phyloP scores from a whole-genome alignment of 2,888 invertebrate species.

The Parnassius orleans region DNA sequence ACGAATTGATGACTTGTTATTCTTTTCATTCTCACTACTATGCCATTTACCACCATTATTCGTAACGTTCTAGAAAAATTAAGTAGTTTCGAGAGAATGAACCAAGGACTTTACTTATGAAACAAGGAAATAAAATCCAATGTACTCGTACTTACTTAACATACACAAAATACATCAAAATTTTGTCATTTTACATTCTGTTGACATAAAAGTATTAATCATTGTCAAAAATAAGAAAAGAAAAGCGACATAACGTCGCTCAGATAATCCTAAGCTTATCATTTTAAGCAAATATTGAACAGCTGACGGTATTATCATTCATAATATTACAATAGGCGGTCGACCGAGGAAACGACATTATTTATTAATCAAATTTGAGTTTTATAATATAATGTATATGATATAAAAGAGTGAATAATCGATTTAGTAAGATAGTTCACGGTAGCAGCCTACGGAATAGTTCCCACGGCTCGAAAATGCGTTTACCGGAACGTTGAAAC shows the following conservation, averaged over 20 bases:
- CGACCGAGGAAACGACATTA: conserved; percentile 2
- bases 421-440: conserved; percentile 14
- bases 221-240: no score
- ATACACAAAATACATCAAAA: no score
- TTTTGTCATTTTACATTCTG: no score
- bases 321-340: conserved; percentile 1
- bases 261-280: conserved; percentile 3
- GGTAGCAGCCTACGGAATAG: conserved; percentile 3
- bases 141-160: no score
- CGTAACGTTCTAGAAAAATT: no score
- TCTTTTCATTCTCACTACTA: no score
- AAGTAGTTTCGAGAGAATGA: no score
- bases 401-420: conserved; percentile 19
- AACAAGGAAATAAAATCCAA: no score
- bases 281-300: conserved; percentile 3
- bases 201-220: no score
- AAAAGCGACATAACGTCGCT: not conserved
- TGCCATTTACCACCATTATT: no score
- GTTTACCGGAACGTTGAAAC: conserved; percentile 46
- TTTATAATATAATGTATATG: conserved; percentile 3
- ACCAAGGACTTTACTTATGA: no score
- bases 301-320: conserved; percentile 4
- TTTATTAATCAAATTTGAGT: conserved; percentile 9
- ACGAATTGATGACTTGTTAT: no score
- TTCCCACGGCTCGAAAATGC: conserved; percentile 55